Evolutionary conservation across 2,888 invertebrate genomes (phyloP), one percentile per base, ranked within the genome.

Genomic region (Hedya salicella): DNA sequence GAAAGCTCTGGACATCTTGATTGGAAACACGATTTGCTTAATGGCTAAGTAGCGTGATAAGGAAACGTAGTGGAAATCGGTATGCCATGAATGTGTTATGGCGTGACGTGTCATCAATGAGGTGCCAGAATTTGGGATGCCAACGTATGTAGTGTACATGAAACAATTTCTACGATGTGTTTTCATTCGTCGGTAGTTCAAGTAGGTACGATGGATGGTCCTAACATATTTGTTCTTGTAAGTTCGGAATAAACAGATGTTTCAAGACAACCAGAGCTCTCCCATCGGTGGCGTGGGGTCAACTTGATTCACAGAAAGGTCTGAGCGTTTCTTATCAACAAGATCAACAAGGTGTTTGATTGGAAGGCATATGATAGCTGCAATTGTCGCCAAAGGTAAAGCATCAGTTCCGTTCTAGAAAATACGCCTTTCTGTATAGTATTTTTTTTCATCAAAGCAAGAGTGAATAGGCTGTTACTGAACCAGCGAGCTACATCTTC

Each of bases 1-100:
- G 16, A 46, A 46, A 17, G 44, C 32, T 57, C 57, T 57, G 57
- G 44, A 46, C 46, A 57, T 44, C 57, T 57, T 44, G 46, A 11
- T 21, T 16, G 44, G 42, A 56, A 0, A 32, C 32, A 56, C 14
- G 13, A 3, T 17, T 56, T 25, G 32, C 32, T 32, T 39, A 44
- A 52, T 36, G 17, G 11, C 32, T 16, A 14, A n/a, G 16, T 32
- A 16, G 21, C 13, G 4, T 9, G 36, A 36, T 36, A 11, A 44
- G 32, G n/a, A 14, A 13, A 42, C 21, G 40, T 40, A 21, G 6
- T 19, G 16, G 40, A 57, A 44, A 32, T 32, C n/a, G 3, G 44
- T 19, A 57, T 46, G 32, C 30, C 17, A 19, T 46, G 32, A 57
- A 57, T 57, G 44, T 19, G 44, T 21, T 13, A 57, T 32, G 44